Base-by-base conservation (phyloP, 2,113 vertebrate genomes). In the Periophthalmus modestus region DNA sequence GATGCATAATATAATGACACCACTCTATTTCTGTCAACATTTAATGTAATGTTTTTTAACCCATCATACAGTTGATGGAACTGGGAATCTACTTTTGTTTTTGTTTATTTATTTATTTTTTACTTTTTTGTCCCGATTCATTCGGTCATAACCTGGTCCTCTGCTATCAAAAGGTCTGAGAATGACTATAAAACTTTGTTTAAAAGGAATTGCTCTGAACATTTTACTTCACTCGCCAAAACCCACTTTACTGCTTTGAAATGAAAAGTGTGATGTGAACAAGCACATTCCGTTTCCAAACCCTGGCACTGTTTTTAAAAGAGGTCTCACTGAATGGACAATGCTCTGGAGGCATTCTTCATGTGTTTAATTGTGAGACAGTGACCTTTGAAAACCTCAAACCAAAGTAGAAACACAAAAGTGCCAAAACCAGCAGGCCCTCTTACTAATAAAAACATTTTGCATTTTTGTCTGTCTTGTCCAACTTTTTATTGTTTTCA, bases 351-450 rank as follows among this genome's bases (percentile, higher is more conserved):
- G 55, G 71, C 65, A 72, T 81, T 84, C 74, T 81, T 73, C 73
- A 4, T 66, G 34, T 34, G n/a, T 13, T 84, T 61, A 86, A 81
- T 84, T 68, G 66, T 83, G 73, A 63, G 73, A 86, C 63, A 57
- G 19, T 81, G 82, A 81, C 87, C 75, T 82, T 82, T 83, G 61
- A 74, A 79, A 83, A 66, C 48, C 39, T 5, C 71, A 54, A 73
- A 54, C 43, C 67, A 69, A 46, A 63, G 23, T 70, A 75, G 24
- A 76, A 84, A 84, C 66, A 73, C 33, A 48, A 78, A 11, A 21
- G 9, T 43, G 65, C 24, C 69, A 71, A 76, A 28, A 74, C 68
- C 39, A 84, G 69, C 16, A 18, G 10, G 39, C n/a, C 24, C 24
- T 77, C 58, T 66, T 28, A 39, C 18, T 34, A 23, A 5, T 34